Evolutionary conservation across 2,888 invertebrate genomes (phyloP), one percentile per base, ranked within the genome.

Genomic region (Drosophila borealis): DNA sequence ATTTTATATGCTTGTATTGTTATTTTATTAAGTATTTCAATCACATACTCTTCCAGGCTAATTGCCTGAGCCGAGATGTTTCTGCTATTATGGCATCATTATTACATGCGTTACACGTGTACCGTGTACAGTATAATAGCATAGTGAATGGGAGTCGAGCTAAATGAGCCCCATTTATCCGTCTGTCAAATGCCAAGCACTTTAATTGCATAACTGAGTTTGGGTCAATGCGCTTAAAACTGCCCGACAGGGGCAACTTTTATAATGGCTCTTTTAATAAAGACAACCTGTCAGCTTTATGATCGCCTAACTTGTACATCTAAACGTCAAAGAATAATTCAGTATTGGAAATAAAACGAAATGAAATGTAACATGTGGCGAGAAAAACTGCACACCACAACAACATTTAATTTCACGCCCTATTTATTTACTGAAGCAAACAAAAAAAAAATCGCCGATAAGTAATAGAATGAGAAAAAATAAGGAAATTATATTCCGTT

Each of bases 211-310:
- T 19, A 48, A 2, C 37, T 55, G 36, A 37, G 48, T 37, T 39
- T 42, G 72, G 88, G 88, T 81, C 75, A 81, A 78, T 67, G 85
- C 41, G 70, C 81, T 56, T 10, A 13, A 39, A 34, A 21, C 19
- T 50, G 48, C 41, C 57, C 55, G 29, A 46, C 19, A 51, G 19
- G 19, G 36, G 33, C 37, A 36, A 5, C 17, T 50, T 14, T 39
- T 10, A 11, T 36, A 45, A 44, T 37, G 37, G 21, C 39, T 63
- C 55, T 39, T 37, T 37, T 14, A 42, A 60, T 49, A 45, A 54
- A 42, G 50, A 54, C 25, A 34, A 44, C 21, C 17, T 17, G 17
- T 17, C 17, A 17, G 17, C 17, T 17, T 17, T 17, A 17, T 17
- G 17, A 17, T 17, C 2, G 17, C 17, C 17, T 17, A 17, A 71